These are phyloP conservation scores for Leptoclinus maculatus DNA, from an alignment of 2,797 vertebrate species.

Conservation along the genomic window DNA sequence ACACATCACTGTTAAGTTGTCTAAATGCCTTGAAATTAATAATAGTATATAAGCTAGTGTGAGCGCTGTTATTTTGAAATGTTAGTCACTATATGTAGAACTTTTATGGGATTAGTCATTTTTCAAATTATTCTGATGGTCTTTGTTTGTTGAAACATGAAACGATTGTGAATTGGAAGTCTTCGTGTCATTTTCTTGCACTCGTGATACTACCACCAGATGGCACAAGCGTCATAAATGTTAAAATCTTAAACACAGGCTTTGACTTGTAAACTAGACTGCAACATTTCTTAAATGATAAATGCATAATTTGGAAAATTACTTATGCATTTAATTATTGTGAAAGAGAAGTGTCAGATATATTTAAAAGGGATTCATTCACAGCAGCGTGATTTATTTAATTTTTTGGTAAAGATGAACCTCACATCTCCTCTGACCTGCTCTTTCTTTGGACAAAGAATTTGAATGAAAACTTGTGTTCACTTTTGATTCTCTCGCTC, in stretches of 20 bases:
- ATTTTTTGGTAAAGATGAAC: slow-evolving; percentile 15
- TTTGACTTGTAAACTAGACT: neutral
- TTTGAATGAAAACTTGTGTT: slow-evolving; percentile 27
- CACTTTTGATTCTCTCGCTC: slow-evolving; percentile 44
- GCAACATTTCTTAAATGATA: neutral
- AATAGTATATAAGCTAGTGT: neutral
- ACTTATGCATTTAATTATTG: no score
- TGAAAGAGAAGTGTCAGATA: no score
- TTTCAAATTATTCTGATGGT: neutral
- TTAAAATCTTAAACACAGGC: neutral
- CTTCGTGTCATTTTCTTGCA: slow-evolving; percentile 3
- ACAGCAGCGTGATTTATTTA: neutral
- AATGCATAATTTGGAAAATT: neutral
- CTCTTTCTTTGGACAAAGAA: slow-evolving; percentile 38
- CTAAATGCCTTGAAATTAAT: slow-evolving; percentile 14
- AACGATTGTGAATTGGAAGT: neutral
- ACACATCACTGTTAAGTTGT: slow-evolving; percentile 37
- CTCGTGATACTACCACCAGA: neutral
- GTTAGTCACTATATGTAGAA: neutral
- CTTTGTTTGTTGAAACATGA: slow-evolving; percentile 11
- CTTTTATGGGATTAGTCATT: neutral
- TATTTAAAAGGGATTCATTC: no score
- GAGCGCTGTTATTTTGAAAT: slow-evolving; percentile 4
- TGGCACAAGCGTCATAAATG: neutral
- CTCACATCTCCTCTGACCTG: slow-evolving; percentile 24